A percentile compares a stretch with the other conserved stretches of the same genome.
phyloP scores from a whole-genome alignment of 2,797 vertebrate genomes.

The Emydoidea blandingii region DNA sequence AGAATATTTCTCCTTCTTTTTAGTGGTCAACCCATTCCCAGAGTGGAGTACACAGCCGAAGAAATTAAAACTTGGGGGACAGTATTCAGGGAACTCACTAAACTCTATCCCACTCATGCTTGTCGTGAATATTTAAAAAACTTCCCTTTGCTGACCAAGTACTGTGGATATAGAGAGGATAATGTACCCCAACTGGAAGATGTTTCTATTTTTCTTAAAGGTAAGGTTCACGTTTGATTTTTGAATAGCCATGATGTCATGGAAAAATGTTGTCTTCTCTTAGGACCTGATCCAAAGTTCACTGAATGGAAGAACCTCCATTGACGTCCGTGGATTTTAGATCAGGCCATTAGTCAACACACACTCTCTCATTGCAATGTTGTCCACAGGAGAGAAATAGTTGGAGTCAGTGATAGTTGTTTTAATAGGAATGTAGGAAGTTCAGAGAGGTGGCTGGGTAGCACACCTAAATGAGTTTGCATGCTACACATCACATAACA shows the following conservation, averaged over 20 bases:
- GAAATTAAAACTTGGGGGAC: conserved; percentile 95
- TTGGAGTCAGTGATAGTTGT: not conserved
- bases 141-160: conserved; percentile 91
- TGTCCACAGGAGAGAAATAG: not conserved
- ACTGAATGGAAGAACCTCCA: not conserved
- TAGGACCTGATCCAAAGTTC: not conserved
- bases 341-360: not conserved
- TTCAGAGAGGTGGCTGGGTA: not conserved
- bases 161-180: conserved; percentile 95
- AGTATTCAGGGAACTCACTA: conserved; percentile 93
- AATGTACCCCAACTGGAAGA: conserved; percentile 97
- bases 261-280: not conserved
- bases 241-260: not conserved
- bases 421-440: not conserved
- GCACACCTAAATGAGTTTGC: not conserved
- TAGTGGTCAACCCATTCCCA: conserved; percentile 94
- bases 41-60: conserved; percentile 91
- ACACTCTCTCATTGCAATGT: not conserved
- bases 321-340: not conserved
- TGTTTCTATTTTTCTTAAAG: conserved; percentile 93
- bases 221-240: conserved; percentile 72
- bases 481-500: not conserved
- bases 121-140: conserved; percentile 96
- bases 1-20: not conserved
- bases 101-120: conserved; percentile 96